These are phyloP conservation scores for Tenthredo amoena DNA, from an alignment of 2,888 invertebrate genomes.

Conservation along the genomic window DNA sequence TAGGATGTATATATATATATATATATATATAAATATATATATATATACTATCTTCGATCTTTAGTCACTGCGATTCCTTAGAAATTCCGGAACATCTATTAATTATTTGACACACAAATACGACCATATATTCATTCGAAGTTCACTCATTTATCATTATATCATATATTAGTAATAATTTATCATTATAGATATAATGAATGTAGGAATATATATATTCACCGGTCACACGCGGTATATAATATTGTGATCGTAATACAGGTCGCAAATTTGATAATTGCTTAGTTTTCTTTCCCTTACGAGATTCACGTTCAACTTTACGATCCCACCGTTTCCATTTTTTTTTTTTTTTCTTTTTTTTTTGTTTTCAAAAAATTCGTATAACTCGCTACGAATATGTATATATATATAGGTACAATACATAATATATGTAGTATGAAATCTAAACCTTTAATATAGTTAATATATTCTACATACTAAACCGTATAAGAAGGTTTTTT, in stretches of 20 bases:
- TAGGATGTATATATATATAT: not conserved
- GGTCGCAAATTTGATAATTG: not conserved
- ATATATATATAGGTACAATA: not conserved
- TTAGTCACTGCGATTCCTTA: not conserved
- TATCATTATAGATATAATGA: not conserved
- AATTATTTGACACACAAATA: slow-evolving; percentile 5
- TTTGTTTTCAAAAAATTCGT: not conserved
- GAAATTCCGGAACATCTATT: not conserved
- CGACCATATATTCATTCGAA: not conserved
- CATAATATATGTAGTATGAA: not conserved
- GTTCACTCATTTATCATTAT: not conserved
- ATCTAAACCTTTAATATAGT: not conserved
- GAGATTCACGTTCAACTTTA: not conserved
- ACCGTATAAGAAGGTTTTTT: not conserved
- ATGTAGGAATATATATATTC: not conserved
- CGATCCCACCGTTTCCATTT: not conserved
- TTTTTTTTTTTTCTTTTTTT: not conserved
- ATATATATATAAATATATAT: no score
- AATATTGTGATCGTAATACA: not conserved
- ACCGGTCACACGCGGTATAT: not conserved
- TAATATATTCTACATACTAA: not conserved
- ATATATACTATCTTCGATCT: not conserved
- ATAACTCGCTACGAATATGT: not conserved
- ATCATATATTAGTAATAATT: not conserved
- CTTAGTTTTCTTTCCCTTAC: not conserved